Conservation (phyloP, 2,888 invertebrate genomes). For the Quadroppia sp. region DNA sequence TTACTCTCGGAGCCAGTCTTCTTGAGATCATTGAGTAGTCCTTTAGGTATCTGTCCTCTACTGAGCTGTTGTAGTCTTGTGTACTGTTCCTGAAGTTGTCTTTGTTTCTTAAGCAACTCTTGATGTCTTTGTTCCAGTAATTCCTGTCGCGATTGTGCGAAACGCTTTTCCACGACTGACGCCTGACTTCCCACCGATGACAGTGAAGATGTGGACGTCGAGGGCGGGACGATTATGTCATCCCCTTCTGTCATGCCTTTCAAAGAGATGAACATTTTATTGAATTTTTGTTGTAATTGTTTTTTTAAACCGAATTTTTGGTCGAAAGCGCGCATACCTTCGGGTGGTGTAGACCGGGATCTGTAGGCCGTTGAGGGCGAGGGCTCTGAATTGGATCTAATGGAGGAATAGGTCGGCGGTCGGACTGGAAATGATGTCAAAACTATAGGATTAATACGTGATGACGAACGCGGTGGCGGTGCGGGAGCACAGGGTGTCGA, state of each 20-base stretch:
- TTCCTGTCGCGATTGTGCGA: slow-evolving; percentile 50
- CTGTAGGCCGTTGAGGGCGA: slow-evolving; percentile 63
- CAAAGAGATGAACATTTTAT: no score
- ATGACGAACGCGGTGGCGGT: slow-evolving; percentile 44
- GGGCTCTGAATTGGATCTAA: slow-evolving; percentile 51
- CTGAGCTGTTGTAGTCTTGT: slow-evolving; percentile 81
- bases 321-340: slow-evolving; percentile 28
- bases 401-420: slow-evolving; percentile 79
- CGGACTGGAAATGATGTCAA: slow-evolving; percentile 51
- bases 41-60: slow-evolving; percentile 54
- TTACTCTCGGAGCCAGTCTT: slow-evolving; percentile 86
- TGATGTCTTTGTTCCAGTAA: slow-evolving; percentile 77
- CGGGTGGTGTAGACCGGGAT: slow-evolving; percentile 41
- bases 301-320: not conserved
- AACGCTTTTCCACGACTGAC: slow-evolving; percentile 40
- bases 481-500: slow-evolving; percentile 45
- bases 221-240: slow-evolving; percentile 42
- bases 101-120: slow-evolving; percentile 79
- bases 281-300: not conserved
- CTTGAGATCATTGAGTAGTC: slow-evolving; percentile 60
- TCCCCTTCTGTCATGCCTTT: slow-evolving; percentile 21
- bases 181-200: slow-evolving; percentile 41
- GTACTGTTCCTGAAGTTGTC: slow-evolving; percentile 83
- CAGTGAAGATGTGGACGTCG: slow-evolving; percentile 45
- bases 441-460: slow-evolving; percentile 39